Base-by-base conservation (phyloP, 1,140 invertebrate species). In the Aplysia californica region DNA sequence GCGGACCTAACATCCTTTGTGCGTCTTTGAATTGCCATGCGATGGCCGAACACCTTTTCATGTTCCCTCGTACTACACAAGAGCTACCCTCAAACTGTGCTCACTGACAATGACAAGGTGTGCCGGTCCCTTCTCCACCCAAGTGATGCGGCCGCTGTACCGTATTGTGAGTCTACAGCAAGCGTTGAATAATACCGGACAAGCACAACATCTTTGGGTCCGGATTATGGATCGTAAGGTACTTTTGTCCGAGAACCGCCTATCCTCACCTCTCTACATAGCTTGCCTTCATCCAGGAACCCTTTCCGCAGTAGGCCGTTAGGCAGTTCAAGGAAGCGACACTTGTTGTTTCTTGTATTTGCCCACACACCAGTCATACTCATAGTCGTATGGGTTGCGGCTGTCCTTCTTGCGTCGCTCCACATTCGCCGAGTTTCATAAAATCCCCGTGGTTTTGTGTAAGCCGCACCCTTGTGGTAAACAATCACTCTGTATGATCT, bases 111-210 rank as follows among this genome's bases (percentile, higher is more conserved):
- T n/a, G 58, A 61, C 58, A 61, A 61, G 58, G 26, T 61, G 58
- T 61, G 58, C 58, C 26, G 58, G 58, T 61, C 58, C 58, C 58
- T 61, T 61, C 58, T 61, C 58, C 58, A 61, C 58, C 58, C 58
- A 61, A 26, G 58, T 61, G 58, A 61, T 61, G 58, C 26, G 58
- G 58, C 58, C n/a, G n/a, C n/a, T n/a, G n/a, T n/a, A n/a, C n/a
- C n/a, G n/a, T n/a, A n/a, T n/a, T n/a, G n/a, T n/a, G n/a, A n/a
- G 58, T 61, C 58, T 61, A 31, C 29, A 61, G 58, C 58, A 61
- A 61, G 58, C 29, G 58, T 61, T 61, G 58, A 61, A 61, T 61
- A 61, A 61, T 61, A 61, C 58, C 26, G 58, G 58, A 61, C 58
- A 61, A 61, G 26, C 58, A 61, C 58, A 26, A 61, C 58, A 26